phyloP scores from a whole-genome alignment of 2,888 invertebrate genomes.

The Dione vanillae region DNA sequence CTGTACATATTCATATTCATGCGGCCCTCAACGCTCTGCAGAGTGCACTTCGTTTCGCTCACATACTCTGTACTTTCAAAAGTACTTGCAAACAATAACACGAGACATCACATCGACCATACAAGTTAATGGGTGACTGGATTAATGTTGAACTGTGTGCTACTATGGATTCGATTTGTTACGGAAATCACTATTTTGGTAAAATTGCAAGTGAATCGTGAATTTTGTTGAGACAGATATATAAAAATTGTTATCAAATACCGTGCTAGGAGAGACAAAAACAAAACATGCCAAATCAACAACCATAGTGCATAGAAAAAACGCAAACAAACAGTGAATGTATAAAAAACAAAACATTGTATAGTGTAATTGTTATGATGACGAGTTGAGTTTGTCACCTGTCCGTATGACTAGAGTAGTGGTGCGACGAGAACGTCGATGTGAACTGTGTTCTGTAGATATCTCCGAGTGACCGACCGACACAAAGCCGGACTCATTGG shows the following conservation, averaged over 20 bases:
- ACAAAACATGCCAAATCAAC: constrained; percentile 26
- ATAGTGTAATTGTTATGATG: constrained; percentile 10
- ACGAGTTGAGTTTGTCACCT: constrained; percentile 58
- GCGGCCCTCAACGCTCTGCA: constrained; percentile 81
- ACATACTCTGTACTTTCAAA: constrained; percentile 83
- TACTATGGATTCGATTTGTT: constrained; percentile 31
- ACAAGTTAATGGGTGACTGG: constrained; percentile 34
- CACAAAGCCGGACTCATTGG: constrained; percentile 82
- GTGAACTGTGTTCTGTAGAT: constrained; percentile 76
- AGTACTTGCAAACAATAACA: constrained; percentile 82
- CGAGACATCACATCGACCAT: constrained; percentile 62
- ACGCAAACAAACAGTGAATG: constrained; percentile 46
- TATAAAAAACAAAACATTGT: constrained; percentile 41
- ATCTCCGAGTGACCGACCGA: constrained; percentile 80
- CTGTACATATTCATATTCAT: constrained; percentile 79
- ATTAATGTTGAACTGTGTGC: constrained; percentile 30
- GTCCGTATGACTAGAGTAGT: constrained; percentile 78
- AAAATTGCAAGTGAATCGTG: background rate
- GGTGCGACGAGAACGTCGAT: constrained; percentile 75
- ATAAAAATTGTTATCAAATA: background rate
- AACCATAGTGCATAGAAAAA: constrained; percentile 26
- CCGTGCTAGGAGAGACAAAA: constrained; percentile 1
- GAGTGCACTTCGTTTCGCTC: constrained; percentile 76
- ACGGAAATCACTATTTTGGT: background rate
- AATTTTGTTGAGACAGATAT: background rate